Percentiles rank a stretch among this genome's conserved stretches.
These are phyloP conservation scores for Todus mexicanus DNA, from an alignment of 2,797 vertebrate species.

Conservation along the genomic window DNA sequence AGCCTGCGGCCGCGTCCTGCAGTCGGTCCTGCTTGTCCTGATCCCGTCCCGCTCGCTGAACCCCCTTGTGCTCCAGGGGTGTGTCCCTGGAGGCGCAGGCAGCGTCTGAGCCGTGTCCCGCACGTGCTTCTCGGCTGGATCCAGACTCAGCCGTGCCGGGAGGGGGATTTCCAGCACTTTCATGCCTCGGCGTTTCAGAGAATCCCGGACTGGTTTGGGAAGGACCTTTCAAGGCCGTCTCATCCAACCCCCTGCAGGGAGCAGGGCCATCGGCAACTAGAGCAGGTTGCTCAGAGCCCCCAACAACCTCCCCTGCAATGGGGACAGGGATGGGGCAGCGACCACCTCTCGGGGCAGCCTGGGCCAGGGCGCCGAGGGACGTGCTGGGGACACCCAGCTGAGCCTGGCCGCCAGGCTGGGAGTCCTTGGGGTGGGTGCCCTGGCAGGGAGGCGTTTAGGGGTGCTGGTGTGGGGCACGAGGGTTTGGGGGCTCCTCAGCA, in stretches of 20 bases:
- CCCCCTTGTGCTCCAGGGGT: background rate
- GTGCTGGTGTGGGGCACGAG: background rate
- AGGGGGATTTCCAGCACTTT: background rate
- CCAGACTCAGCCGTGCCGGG: background rate
- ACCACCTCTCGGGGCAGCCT: background rate
- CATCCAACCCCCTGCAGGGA: background rate
- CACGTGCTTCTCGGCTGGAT: background rate
- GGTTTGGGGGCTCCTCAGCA: background rate
- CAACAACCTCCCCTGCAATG: background rate
- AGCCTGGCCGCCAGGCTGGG: background rate
- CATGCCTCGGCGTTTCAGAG: background rate
- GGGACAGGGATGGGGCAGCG: background rate
- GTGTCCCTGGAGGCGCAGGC: background rate
- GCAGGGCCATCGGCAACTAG: background rate
- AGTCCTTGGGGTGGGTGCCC: background rate
- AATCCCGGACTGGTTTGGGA: background rate
- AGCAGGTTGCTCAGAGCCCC: background rate
- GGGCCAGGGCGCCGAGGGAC: background rate
- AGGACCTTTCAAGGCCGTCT: background rate
- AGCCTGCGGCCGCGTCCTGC: background rate
- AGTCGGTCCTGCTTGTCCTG: accelerated
- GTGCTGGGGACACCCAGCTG: background rate
- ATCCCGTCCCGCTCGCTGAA: accelerated
- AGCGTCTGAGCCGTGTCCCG: background rate
- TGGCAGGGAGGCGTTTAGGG: background rate